Percentiles rank a stretch among this genome's conserved stretches.
These are phyloP conservation scores for Cetoscarus ocellatus DNA, from an alignment of 2,797 vertebrate species.

Conservation along the genomic window DNA sequence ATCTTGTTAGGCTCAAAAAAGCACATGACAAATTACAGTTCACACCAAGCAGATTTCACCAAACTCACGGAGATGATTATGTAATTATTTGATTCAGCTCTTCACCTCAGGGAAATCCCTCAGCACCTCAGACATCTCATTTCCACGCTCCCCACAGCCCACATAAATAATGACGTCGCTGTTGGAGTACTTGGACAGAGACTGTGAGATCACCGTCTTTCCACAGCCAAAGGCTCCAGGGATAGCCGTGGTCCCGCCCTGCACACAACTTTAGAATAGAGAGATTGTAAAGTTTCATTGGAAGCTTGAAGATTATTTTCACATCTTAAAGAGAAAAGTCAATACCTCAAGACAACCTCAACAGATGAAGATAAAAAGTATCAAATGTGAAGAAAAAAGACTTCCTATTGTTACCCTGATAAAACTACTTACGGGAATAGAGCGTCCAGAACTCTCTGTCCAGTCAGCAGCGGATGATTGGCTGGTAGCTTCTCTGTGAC, in stretches of 20 bases:
- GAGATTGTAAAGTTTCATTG: not conserved
- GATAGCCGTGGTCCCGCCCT: slow-evolving; percentile 98
- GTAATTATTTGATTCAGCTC: not conserved
- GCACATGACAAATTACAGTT: not conserved
- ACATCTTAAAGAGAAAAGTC: no score
- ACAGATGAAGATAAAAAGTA: no score
- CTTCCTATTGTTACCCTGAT: not conserved
- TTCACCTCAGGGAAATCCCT: slow-evolving; percentile 90
- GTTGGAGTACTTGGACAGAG: slow-evolving; percentile 98
- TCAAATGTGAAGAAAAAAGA: not conserved
- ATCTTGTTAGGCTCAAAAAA: not conserved
- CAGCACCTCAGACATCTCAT: slow-evolving; percentile 99
- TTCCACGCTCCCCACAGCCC: slow-evolving; percentile 97
- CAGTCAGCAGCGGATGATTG: slow-evolving; percentile 91
- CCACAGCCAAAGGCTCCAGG: slow-evolving; percentile 99
- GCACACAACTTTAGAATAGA: slow-evolving; percentile 89
- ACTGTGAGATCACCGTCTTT: slow-evolving; percentile 99
- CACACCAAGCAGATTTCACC: not conserved
- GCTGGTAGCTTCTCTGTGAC: slow-evolving; percentile 97
- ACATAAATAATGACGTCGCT: slow-evolving; percentile 99
- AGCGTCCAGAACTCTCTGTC: slow-evolving; percentile 85
- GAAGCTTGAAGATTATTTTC: no score
- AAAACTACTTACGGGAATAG: slow-evolving; percentile 93
- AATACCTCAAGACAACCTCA: no score
- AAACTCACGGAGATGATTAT: not conserved